Conservation (phyloP, 2,888 invertebrate species). For the Drosophila lacicola region DNA sequence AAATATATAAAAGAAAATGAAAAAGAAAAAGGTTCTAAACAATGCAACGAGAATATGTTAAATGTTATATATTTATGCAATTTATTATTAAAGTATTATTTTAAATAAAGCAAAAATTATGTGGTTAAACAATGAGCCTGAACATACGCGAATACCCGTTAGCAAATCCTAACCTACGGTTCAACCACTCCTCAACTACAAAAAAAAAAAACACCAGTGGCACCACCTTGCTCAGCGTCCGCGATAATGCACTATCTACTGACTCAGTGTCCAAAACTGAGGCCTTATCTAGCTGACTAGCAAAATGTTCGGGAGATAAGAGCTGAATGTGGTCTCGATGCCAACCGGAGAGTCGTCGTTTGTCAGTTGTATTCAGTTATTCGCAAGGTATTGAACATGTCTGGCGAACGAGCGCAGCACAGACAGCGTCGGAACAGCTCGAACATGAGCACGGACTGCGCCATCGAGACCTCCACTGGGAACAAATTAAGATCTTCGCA, state of each 20-base stretch:
- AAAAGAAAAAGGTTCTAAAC: conserved; percentile 32
- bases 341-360: conserved; percentile 14
- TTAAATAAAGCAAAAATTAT: conserved; percentile 65
- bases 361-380: conserved; percentile 26
- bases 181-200: not conserved
- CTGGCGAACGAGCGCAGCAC: conserved; percentile 30
- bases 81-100: conserved; percentile 82
- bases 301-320: conserved; percentile 35
- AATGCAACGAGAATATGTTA: conserved; percentile 77
- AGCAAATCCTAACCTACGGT: conserved; percentile 32
- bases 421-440: conserved; percentile 24
- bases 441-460: conserved; percentile 1
- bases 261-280: conserved; percentile 33
- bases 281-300: conserved; percentile 38
- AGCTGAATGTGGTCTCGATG: conserved; percentile 23
- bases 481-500: conserved; percentile 30
- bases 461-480: conserved; percentile 2
- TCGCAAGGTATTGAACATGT: conserved; percentile 44
- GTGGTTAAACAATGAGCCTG: conserved; percentile 17
- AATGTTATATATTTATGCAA: conserved; percentile 82
- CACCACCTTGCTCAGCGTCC: conserved; percentile 14
- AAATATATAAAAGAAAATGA: conserved; percentile 25
- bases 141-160: not conserved
- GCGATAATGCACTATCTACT: conserved; percentile 35
- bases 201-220: not conserved